Base-by-base conservation (phyloP, 2,888 invertebrate genomes). In the Melikaiella ostensackeni region DNA sequence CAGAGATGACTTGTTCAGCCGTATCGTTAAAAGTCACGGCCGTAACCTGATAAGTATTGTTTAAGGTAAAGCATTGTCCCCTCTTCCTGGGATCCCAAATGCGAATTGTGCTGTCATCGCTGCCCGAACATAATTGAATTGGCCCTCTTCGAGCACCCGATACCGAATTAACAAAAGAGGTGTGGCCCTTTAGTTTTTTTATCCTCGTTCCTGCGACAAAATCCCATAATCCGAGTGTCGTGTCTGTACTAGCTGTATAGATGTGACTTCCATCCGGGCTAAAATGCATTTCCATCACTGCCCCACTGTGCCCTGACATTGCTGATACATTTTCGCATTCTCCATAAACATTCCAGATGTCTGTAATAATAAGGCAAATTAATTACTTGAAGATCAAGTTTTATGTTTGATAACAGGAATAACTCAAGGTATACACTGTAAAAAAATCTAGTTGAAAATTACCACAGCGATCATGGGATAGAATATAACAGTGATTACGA, bases 251-350 rank as follows among this genome's bases (percentile, higher is more conserved):
- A 75, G 98, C 97, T 0, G 98, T 96, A 91, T 97, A 97, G 57
- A 99, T 92, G 83, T 96, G 94, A n/a, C 94, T 92, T 0, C 97
- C 98, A 80, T 97, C 97, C 0, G 97, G 95, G 1, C 96, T 96
- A 88, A 97, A 97, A 89, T 97, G 96, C 13, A 99, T 92, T 91
- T 99, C 98, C 95, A 98, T 96, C 1, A 99, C 93, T 2, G 99
- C 98, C 1, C 99, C 99, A 0, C 96, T 97, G 92, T 99, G 99
- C 0, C 99, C 99, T 24, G 95, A 94, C 94, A 99, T 95, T 27
- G 96, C 95, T 87, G 97, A 96, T 83, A 98, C 95, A 91, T 99
- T 99, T 88, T 99, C 98, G 92, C 99, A 99, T 90, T 99, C 98
- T 0, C 98, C 99, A 88, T 98, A 98, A 0, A 98, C 98, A 90